phyloP scores from a whole-genome alignment of 1,140 invertebrate species.

The Stenopsyche tienmushanensis region DNA sequence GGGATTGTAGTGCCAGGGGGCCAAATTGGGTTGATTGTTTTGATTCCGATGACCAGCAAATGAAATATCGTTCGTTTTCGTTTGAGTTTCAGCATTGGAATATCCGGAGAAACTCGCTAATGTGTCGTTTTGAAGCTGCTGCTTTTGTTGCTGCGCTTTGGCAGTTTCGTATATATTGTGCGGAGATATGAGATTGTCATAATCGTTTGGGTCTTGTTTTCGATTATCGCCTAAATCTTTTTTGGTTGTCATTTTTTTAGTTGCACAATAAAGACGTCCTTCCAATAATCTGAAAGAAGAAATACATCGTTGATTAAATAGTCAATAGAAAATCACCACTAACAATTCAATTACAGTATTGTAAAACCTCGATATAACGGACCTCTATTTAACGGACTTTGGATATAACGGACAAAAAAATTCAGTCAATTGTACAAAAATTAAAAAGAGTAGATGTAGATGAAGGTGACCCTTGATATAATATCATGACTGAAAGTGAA shows the following conservation, averaged over 20 bases:
- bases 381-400: no score
- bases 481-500: no score
- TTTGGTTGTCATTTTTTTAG: slow-evolving; percentile 45
- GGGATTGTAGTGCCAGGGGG: slow-evolving; percentile 56
- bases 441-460: no score
- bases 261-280: neutral
- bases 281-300: neutral
- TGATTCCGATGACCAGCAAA: slow-evolving; percentile 38
- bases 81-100: slow-evolving; percentile 55
- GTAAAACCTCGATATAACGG: no score
- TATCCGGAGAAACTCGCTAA: slow-evolving; percentile 55
- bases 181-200: slow-evolving; percentile 53
- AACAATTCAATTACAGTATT: no score
- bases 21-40: slow-evolving; percentile 47
- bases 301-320: no score
- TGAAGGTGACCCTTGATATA: no score
- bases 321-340: no score
- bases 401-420: no score
- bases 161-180: slow-evolving; percentile 54
- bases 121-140: slow-evolving; percentile 7
- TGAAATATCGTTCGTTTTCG: slow-evolving; percentile 49
- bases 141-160: slow-evolving; percentile 41
- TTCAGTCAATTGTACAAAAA: no score
- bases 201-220: slow-evolving; percentile 53
- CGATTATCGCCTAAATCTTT: slow-evolving; percentile 50